Evolutionary conservation across 2,888 invertebrate genomes (phyloP).

Genomic region (Caprella mutica): DNA sequence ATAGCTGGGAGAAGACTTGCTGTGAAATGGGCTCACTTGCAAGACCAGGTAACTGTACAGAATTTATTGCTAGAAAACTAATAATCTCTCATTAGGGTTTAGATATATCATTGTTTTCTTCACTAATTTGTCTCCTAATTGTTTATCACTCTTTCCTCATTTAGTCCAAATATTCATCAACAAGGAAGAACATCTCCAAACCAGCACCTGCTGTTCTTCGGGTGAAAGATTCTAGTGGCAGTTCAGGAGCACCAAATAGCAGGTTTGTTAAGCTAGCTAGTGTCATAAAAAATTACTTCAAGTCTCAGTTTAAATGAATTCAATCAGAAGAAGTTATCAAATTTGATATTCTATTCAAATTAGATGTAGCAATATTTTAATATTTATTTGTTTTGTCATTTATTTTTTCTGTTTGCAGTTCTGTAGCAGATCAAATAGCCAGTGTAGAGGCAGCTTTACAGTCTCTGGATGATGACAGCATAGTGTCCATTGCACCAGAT

Average conservation of each 20-base stretch:
- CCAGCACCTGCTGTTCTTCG: constrained; percentile 1
- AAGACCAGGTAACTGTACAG: constrained; percentile 33
- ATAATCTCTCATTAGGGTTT: no score
- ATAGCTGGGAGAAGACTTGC: constrained; percentile 63
- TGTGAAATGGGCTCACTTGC: constrained; percentile 45
- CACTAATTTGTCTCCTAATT: background rate
- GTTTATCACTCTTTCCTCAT: background rate
- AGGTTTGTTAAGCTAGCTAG: no score
- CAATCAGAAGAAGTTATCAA: no score
- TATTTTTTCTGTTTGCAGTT: background rate
- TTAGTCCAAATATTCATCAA: constrained; percentile 4
- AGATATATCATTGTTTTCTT: background rate
- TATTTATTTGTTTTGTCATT: background rate
- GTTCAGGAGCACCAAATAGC: no score
- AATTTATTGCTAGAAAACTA: no score
- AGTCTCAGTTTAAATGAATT: no score
- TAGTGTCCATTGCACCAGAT: constrained; percentile 24
- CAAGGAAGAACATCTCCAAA: background rate
- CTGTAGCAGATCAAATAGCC: background rate
- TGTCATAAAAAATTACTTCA: no score
- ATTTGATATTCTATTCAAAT: no score
- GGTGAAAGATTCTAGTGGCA: no score
- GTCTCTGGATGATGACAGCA: background rate
- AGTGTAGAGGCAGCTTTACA: constrained; percentile 3
- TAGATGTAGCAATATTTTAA: background rate